These are phyloP conservation scores for Ashinkailepas kermadecensis DNA, from an alignment of 2,888 invertebrate genomes.

Conservation along the genomic window DNA sequence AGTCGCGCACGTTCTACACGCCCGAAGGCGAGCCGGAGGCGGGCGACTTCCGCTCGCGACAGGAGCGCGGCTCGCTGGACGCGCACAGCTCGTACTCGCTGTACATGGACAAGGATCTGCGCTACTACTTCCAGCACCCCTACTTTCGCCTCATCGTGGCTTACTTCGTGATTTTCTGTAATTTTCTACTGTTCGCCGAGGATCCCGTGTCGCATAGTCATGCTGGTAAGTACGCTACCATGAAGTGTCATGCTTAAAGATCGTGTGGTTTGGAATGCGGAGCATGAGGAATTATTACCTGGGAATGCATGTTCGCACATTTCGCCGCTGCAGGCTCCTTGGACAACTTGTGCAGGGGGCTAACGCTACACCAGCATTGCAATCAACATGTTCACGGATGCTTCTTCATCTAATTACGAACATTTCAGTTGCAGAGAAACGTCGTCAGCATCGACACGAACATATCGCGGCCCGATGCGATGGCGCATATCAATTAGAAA, in stretches of 20 bases:
- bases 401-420: no score
- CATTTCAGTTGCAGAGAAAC: no score
- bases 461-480: no score
- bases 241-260: not conserved
- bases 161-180: constrained; percentile 47
- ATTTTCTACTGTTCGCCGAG: constrained; percentile 49
- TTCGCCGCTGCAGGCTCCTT: no score
- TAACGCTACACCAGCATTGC: no score
- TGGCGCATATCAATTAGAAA: no score
- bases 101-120: constrained; percentile 44
- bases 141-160: constrained; percentile 46
- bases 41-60: not conserved
- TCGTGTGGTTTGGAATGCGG: not conserved
- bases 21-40: constrained; percentile 29
- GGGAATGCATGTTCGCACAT: no score
- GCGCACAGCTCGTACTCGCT: constrained; percentile 41
- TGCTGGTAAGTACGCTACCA: constrained; percentile 35
- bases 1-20: constrained; percentile 32
- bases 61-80: constrained; percentile 36
- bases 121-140: constrained; percentile 49
- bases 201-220: constrained; percentile 48
- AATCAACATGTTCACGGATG: no score
- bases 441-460: no score
- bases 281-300: not conserved
- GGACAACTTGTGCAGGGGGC: no score